phyloP scores from a whole-genome alignment of 1,140 invertebrate species.

The Neodiprion virginianus region DNA sequence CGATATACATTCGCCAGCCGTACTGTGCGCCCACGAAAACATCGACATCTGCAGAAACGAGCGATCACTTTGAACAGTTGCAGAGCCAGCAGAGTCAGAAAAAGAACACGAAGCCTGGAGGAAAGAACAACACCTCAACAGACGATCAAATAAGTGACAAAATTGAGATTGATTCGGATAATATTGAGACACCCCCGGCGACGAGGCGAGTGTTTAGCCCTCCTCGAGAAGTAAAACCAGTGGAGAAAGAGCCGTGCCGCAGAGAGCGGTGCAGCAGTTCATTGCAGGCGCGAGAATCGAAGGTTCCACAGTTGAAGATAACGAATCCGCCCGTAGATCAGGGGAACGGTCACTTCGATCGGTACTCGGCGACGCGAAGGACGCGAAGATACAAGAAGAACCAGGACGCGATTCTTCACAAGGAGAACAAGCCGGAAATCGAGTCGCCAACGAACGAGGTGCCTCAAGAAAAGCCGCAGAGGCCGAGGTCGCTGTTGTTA shows the following conservation, averaged over 20 bases:
- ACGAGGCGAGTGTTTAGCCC: conserved; percentile 74
- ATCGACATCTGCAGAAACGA: conserved; percentile 11
- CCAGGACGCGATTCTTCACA: conserved; percentile 67
- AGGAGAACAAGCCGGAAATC: conserved; percentile 61
- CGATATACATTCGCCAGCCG: conserved; percentile 70
- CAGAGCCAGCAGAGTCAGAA: background rate
- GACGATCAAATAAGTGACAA: conserved; percentile 68
- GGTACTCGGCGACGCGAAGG: conserved; percentile 80
- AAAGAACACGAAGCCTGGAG: background rate
- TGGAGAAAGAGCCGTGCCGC: conserved; percentile 57
- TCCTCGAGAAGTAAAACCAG: conserved; percentile 67
- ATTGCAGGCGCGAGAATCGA: conserved; percentile 43
- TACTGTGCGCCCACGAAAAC: conserved; percentile 33
- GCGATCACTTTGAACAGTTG: background rate
- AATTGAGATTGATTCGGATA: conserved; percentile 88
- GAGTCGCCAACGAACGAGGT: conserved; percentile 33
- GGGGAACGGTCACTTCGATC: conserved; percentile 76
- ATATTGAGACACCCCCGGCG: conserved; percentile 87
- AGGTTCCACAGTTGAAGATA: conserved; percentile 27
- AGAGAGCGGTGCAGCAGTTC: conserved; percentile 55
- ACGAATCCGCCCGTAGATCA: conserved; percentile 45
- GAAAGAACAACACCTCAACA: conserved; percentile 40
- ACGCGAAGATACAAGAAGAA: conserved; percentile 82
- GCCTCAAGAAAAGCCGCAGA: conserved; percentile 39
- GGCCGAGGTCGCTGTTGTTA: conserved; percentile 48